Evolutionary conservation across 2,888 invertebrate species (phyloP).

Genomic region (Odiellus spinosus): DNA sequence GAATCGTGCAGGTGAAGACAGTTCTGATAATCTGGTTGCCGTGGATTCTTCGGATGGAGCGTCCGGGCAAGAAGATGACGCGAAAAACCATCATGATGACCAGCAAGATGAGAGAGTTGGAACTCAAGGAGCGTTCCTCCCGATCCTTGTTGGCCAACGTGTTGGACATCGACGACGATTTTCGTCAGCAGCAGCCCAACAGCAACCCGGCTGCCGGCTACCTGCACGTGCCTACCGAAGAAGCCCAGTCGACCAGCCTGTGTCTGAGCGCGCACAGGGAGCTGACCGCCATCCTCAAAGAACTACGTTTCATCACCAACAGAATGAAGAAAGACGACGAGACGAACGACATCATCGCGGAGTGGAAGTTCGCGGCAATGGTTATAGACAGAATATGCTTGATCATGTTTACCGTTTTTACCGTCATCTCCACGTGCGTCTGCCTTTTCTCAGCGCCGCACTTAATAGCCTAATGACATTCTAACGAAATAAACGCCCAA

Average conservation of each 20-base stretch:
- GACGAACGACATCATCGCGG: constrained; percentile 75
- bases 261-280: constrained; percentile 39
- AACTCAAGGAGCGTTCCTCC: constrained; percentile 73
- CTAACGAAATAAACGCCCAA: no score
- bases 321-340: constrained; percentile 89
- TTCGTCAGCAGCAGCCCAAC: constrained; percentile 31
- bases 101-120: constrained; percentile 59
- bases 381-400: constrained; percentile 94
- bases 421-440: constrained; percentile 78
- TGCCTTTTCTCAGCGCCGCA: constrained; percentile 83
- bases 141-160: constrained; percentile 91
- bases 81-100: constrained; percentile 55
- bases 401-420: constrained; percentile 86
- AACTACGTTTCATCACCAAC: constrained; percentile 81
- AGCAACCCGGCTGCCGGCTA: not conserved
- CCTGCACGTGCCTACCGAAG: constrained; percentile 39
- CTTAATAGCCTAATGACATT: constrained; percentile 59
- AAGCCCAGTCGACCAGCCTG: constrained; percentile 8
- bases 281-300: constrained; percentile 84
- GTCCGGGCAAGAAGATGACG: constrained; percentile 74
- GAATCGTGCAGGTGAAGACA: constrained; percentile 58
- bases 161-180: constrained; percentile 92
- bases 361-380: constrained; percentile 98
- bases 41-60: constrained; percentile 86
- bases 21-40: constrained; percentile 96